These are phyloP conservation scores for Leistus spinibarbis DNA, from an alignment of 2,888 invertebrate genomes.

Conservation along the genomic window DNA sequence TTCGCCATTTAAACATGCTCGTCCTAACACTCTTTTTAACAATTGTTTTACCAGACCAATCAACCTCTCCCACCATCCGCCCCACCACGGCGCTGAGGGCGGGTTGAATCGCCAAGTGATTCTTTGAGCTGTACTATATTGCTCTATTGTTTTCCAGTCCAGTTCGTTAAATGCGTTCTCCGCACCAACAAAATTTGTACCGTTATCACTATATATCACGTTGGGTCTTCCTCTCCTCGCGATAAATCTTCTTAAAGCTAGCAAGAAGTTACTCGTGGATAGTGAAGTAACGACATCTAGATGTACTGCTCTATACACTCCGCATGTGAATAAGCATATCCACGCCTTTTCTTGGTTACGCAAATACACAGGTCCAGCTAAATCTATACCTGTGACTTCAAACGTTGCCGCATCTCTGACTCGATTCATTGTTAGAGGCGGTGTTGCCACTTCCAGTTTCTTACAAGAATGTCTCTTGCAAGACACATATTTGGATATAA, in stretches of 20 bases:
- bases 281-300: constrained; percentile 49
- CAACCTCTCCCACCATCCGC: constrained; percentile 54
- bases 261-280: constrained; percentile 46
- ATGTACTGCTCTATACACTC: constrained; percentile 49
- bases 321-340: constrained; percentile 51
- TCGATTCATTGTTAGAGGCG: neutral
- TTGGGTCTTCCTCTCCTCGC: constrained; percentile 44
- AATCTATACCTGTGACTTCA: neutral
- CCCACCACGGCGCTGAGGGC: constrained; percentile 53
- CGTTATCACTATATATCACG: constrained; percentile 52
- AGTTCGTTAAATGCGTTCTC: constrained; percentile 39
- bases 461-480: neutral
- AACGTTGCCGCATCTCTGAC: neutral
- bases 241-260: constrained; percentile 42
- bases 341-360: neutral
- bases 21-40: constrained; percentile 48
- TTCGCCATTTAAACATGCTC: constrained; percentile 45
- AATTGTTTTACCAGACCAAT: constrained; percentile 50
- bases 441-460: neutral
- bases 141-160: neutral
- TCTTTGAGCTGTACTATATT: neutral
- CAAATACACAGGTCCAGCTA: no score
- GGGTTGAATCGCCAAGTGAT: constrained; percentile 49
- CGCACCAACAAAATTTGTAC: constrained; percentile 52
- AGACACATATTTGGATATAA: constrained; percentile 27